Evolutionary conservation across 2,797 vertebrate species (phyloP), one percentile per base, ranked within the genome.

Genomic region (Pelodytes ibericus): DNA sequence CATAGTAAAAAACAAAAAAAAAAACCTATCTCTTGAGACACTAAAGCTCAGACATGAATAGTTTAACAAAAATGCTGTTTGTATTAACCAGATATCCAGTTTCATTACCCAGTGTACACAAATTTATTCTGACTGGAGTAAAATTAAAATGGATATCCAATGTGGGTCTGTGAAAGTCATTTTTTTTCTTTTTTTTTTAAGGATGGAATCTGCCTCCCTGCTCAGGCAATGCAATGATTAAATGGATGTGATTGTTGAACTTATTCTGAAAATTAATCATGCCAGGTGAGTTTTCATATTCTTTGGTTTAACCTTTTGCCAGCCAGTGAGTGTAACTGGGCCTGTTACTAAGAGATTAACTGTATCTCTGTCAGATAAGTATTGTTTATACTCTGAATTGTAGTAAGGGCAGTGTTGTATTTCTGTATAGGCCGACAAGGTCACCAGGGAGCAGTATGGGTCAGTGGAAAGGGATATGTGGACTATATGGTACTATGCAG

Each of bases 31-130:
- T 85, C 86, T 74, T 0, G 89, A 84, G 87, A 82, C 66, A 71
- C 82, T 71, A 72, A 75, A 82, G 60, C 86, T 84, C 83, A 90
- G 87, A 83, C 79, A 69, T 16, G 79, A 89, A 84, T 81, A 84
- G 76, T 78, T 80, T 65, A 71, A 18, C 44, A 73, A 87, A 84
- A 80, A 80, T 82, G 79, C 36, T 71, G 27, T 36, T 65, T 77
- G 33, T 71, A 77, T 65, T 61, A 59, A 56, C 62, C 69, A 44
- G 20, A 70, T n/a, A 66, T 78, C 62, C 56, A 61, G 26, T 78
- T 78, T 78, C 75, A 78, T 78, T 72, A 51, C 62, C 64, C 29
- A 70, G 69, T 66, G 72, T 41, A 72, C 22, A 61, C 70, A 78
- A 72, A 78, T 78, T 72, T 66, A 53, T 60, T 39, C 27, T n/a